A percentile compares a stretch with the other conserved stretches of the same genome.
Conservation (phyloP, 2,113 vertebrate genomes). For the Seriola quinqueradiata region DNA sequence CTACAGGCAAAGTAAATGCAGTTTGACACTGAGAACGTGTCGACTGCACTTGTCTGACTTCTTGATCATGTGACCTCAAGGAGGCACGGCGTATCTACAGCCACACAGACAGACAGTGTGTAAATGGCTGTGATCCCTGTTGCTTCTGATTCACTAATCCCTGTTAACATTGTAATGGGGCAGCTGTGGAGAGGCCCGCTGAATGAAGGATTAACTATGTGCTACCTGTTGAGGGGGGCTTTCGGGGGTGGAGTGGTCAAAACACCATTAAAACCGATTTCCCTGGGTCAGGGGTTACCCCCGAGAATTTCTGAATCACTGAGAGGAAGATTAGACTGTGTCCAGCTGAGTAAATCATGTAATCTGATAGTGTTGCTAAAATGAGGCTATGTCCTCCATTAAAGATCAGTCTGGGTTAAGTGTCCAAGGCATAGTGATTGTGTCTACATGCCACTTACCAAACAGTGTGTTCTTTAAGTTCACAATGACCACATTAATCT, state of each 20-base stretch:
- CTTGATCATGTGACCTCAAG: constrained; percentile 24
- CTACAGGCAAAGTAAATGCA: not conserved
- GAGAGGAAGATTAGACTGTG: constrained; percentile 56
- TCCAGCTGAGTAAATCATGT: constrained; percentile 57
- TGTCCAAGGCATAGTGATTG: constrained; percentile 4
- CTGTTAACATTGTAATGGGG: constrained; percentile 40
- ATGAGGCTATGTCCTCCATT: constrained; percentile 29
- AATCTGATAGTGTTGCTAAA: constrained; percentile 59
- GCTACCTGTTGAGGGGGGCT: constrained; percentile 53
- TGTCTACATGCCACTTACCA: constrained; percentile 17
- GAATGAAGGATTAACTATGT: constrained; percentile 36
- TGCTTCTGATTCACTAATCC: constrained; percentile 48
- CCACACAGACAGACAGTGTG: constrained; percentile 9
- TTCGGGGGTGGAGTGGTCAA: constrained; percentile 12
- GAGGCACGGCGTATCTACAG: constrained; percentile 2
- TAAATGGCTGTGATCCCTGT: constrained; percentile 37
- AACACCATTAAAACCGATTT: constrained; percentile 39
- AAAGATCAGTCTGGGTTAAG: constrained; percentile 35
- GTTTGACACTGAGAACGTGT: not conserved
- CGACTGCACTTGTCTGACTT: constrained; percentile 5
- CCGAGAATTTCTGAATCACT: constrained; percentile 36
- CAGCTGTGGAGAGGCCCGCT: constrained; percentile 20
- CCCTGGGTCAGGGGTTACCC: constrained; percentile 16
- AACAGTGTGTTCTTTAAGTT: not conserved
- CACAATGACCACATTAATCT: not conserved